Evolutionary conservation across 2,888 invertebrate genomes (phyloP).

Genomic region (Drosophila limbata): DNA sequence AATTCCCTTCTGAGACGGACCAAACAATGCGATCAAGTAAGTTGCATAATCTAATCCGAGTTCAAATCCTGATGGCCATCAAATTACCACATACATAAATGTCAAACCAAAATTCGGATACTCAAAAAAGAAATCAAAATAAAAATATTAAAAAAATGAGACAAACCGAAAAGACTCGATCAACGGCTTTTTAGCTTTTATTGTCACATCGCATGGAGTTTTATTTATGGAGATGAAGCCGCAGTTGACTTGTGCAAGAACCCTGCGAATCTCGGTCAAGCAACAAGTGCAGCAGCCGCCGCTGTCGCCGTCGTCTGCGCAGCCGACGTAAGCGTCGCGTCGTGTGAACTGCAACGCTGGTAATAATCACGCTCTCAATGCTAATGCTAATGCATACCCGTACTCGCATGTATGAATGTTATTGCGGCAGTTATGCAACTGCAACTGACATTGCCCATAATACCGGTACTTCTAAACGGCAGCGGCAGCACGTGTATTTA

Average conservation of each 20-base stretch:
- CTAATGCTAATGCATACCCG: conserved; percentile 25
- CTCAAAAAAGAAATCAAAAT: neutral
- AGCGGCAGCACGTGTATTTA: conserved; percentile 69
- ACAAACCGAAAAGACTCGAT: conserved; percentile 25
- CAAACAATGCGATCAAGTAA: conserved; percentile 57
- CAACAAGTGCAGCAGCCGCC: conserved; percentile 72
- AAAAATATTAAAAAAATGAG: conserved; percentile 6
- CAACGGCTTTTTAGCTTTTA: conserved; percentile 50
- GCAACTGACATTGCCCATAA: conserved; percentile 58
- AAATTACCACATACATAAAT: conserved; percentile 28
- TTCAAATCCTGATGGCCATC: conserved; percentile 16
- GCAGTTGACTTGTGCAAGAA: conserved; percentile 49
- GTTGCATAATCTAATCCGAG: conserved; percentile 34
- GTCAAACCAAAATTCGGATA: conserved; percentile 3
- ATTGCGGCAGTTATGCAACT: conserved; percentile 64
- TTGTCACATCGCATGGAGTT: conserved; percentile 47
- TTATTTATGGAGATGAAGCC: conserved; percentile 23
- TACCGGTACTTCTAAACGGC: conserved; percentile 62
- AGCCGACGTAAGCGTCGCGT: conserved; percentile 13
- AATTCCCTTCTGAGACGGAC: conserved; percentile 8
- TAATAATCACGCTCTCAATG: conserved; percentile 56
- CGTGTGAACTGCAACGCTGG: conserved; percentile 46
- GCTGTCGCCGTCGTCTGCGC: conserved; percentile 2
- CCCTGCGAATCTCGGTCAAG: conserved; percentile 70
- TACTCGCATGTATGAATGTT: conserved; percentile 7